Percentiles rank a stretch among this genome's conserved stretches.
Evolutionary conservation across 2,888 invertebrate genomes (phyloP).

Genomic region (Calameuta filiformis): DNA sequence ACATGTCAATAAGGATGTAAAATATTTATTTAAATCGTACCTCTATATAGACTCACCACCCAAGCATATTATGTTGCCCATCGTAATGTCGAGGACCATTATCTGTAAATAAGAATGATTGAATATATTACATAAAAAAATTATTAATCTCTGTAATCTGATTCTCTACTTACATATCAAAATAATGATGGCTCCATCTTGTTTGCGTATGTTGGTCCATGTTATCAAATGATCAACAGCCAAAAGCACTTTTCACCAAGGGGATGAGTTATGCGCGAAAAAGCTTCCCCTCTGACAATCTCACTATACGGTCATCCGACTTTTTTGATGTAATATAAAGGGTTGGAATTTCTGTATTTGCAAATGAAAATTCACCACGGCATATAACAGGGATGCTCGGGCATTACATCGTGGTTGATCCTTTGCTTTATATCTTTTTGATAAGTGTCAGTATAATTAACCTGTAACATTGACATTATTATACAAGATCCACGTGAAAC

Average conservation of each 20-base stretch:
- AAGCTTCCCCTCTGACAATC: not conserved
- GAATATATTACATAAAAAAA: not conserved
- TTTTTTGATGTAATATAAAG: not conserved
- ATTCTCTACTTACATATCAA: not conserved
- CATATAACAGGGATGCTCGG: not conserved
- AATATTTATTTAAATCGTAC: not conserved
- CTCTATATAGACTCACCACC: not conserved
- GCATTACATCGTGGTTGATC: not conserved
- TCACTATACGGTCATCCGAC: not conserved
- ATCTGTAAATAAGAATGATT: not conserved
- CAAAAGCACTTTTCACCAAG: not conserved
- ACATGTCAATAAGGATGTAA: not conserved
- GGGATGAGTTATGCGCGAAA: not conserved
- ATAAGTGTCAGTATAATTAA: not conserved
- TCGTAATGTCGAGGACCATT: not conserved
- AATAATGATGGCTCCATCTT: not conserved
- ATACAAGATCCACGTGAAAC: not conserved
- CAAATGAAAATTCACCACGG: not conserved
- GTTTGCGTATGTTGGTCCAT: no score
- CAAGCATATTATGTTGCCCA: not conserved
- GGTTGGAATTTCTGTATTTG: not conserved
- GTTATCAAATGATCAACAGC: not conserved
- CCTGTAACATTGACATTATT: not conserved
- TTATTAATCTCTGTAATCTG: not conserved
- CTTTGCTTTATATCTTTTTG: not conserved